These are phyloP conservation scores for Ginglymostoma cirratum DNA, from an alignment of 2,113 vertebrate genomes.

Conservation along the genomic window DNA sequence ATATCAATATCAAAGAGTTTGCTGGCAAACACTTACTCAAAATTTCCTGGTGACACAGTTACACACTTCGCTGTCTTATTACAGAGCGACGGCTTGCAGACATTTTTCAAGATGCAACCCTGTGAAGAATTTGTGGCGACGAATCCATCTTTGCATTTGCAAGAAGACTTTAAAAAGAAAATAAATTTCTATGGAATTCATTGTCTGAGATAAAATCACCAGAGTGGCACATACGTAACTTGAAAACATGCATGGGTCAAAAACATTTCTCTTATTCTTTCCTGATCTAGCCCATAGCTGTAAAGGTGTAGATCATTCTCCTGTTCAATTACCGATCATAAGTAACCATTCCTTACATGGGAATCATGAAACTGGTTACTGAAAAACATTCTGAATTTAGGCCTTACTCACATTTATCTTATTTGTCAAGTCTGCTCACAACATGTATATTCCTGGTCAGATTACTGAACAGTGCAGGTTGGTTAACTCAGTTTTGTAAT, in stretches of 20 bases:
- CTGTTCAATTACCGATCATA: too few species aligned
- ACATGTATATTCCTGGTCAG: neutral
- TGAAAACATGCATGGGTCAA: neutral
- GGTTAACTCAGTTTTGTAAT: too few species aligned
- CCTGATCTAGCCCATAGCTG: neutral
- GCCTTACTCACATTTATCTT: neutral
- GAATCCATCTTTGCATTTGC: conserved; percentile 70
- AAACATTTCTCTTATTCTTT: neutral
- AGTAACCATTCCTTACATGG: neutral
- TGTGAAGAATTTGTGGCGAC: conserved; percentile 41
- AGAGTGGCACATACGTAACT: neutral
- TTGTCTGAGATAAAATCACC: neutral
- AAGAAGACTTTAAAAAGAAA: conserved; percentile 58
- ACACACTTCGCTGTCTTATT: conserved; percentile 61
- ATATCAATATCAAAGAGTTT: neutral
- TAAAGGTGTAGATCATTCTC: neutral
- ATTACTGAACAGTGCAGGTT: neutral
- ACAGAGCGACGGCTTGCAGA: conserved; percentile 58
- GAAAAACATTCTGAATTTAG: neutral
- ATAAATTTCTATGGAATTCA: conserved; percentile 39
- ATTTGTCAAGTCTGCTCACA: neutral
- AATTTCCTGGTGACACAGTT: conserved; percentile 49
- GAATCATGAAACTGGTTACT: neutral
- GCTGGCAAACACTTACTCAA: conserved; percentile 49
- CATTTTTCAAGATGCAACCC: conserved; percentile 53